phyloP scores from a whole-genome alignment of 1,140 invertebrate genomes.

The Ceratoteleas bidentatus region DNA sequence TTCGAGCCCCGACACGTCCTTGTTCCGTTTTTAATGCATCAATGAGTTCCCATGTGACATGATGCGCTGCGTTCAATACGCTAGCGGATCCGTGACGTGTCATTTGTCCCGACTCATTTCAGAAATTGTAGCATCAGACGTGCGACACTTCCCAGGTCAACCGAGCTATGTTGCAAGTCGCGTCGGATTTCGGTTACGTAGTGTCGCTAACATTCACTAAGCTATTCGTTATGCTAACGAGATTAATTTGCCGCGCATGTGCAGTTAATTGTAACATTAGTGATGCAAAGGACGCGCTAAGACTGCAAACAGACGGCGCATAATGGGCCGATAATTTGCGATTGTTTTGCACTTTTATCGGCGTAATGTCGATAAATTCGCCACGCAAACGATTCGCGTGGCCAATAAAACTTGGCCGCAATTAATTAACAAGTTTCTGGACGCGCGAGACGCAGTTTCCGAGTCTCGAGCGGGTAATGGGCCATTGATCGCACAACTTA shows the following conservation, averaged over 20 bases:
- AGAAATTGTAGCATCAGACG: constrained; percentile 35
- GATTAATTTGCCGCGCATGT: constrained; percentile 17
- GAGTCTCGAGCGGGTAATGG: constrained; percentile 17
- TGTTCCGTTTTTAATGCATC: constrained; percentile 64
- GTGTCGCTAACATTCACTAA: neutral
- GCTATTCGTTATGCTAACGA: constrained; percentile 37
- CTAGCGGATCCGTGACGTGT: constrained; percentile 19
- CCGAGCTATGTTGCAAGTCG: too few species aligned
- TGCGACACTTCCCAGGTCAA: neutral
- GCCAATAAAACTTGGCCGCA: constrained; percentile 41
- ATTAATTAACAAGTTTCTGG: constrained; percentile 48
- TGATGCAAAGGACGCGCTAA: constrained; percentile 24
- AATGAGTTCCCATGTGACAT: constrained; percentile 60
- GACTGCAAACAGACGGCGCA: constrained; percentile 17
- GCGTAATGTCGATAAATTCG: constrained; percentile 47
- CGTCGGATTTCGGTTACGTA: too few species aligned
- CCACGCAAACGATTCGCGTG: constrained; percentile 6
- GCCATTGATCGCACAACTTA: constrained; percentile 41
- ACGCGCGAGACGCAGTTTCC: constrained; percentile 14
- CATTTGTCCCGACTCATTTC: constrained; percentile 35
- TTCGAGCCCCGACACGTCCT: constrained; percentile 48
- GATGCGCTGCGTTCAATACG: constrained; percentile 49
- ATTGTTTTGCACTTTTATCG: constrained; percentile 39
- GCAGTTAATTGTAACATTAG: constrained; percentile 35
- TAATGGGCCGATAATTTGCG: constrained; percentile 12